Base-by-base conservation (phyloP, 2,113 vertebrate species). In the Forbesichthys agassizii region DNA sequence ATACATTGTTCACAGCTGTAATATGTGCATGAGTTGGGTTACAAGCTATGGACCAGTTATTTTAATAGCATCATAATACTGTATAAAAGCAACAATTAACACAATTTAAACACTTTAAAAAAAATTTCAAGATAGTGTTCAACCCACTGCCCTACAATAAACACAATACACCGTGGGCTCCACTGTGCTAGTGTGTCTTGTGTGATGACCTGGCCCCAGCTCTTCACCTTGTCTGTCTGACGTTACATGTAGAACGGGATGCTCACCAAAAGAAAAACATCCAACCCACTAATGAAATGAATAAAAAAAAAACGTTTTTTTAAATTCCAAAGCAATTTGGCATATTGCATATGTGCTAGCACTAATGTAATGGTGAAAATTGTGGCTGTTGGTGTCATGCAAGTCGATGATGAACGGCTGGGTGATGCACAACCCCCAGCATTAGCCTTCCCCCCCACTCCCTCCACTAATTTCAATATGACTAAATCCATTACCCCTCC, bases 401-500 rank as follows among this genome's bases (percentile, higher is more conserved):
- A 85, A 81, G 78, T 84, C 77, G 54, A 86, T 87, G 86, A 88
- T 88, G 82, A 90, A 82, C 84, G 53, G 74, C n/a, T 20, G 79
- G 74, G 80, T 90, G 91, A 91, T 89, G 87, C 86, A 85, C 85
- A 89, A 86, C 86, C 81, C 63, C n/a, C 51, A 51, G 84, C 90
- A 90, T 92, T 92, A 92, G 87, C 86, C 85, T 87, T 77, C 73
- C 10, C 73, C 10, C 33, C 80, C 77, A 60, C 18, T 65, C 72
- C 63, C 56, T 59, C 46, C 55, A 79, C 74, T 73, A 65, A 64
- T 77, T 86, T 82, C 90, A 93, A 90, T 91, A 88, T 85, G 68
- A 78, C 76, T 88, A 90, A 91, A 90, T 89, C 89, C 86, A 89
- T 92, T 91, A 89, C 88, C 82, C 54, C 77, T 67, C 64, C 78